These are phyloP conservation scores for Heliconius erato DNA, from an alignment of 2,888 invertebrate genomes.

Conservation along the genomic window DNA sequence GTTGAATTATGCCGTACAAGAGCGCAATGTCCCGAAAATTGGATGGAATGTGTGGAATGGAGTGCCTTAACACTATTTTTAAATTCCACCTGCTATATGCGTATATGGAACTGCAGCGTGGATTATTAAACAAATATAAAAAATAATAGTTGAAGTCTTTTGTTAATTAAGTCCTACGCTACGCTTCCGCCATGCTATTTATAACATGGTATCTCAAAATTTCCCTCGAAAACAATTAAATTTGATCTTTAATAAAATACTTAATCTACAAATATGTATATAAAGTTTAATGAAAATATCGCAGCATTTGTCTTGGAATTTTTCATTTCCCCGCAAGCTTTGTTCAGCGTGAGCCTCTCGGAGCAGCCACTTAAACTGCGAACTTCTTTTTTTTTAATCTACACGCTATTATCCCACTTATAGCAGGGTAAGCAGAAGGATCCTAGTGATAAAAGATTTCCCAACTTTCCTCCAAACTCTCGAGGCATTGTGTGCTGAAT, in stretches of 20 bases:
- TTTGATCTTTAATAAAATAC: slow-evolving; percentile 4
- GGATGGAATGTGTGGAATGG: not conserved
- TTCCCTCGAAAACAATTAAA: not conserved
- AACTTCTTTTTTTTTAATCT: not conserved
- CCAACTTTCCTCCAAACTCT: too few relatives aligned
- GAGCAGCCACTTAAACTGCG: slow-evolving; percentile 12
- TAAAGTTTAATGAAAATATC: slow-evolving; percentile 39
- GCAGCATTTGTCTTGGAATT: slow-evolving; percentile 58
- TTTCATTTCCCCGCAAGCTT: slow-evolving; percentile 61
- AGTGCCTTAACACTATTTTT: not conserved
- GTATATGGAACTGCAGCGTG: not conserved
- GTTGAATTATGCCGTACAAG: too few relatives aligned
- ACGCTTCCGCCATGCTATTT: not conserved
- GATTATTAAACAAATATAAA: not conserved
- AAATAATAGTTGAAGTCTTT: not conserved
- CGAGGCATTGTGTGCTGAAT: not conserved
- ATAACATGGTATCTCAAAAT: not conserved
- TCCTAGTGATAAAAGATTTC: too few relatives aligned
- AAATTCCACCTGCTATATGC: not conserved
- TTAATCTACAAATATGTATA: slow-evolving; percentile 10
- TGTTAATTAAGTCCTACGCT: not conserved
- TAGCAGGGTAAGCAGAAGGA: not conserved
- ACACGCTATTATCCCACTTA: not conserved
- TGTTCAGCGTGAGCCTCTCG: slow-evolving; percentile 16
- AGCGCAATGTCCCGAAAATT: not conserved